Conservation (phyloP, 2,797 vertebrate genomes). For the Sebastes taczanowskii region DNA sequence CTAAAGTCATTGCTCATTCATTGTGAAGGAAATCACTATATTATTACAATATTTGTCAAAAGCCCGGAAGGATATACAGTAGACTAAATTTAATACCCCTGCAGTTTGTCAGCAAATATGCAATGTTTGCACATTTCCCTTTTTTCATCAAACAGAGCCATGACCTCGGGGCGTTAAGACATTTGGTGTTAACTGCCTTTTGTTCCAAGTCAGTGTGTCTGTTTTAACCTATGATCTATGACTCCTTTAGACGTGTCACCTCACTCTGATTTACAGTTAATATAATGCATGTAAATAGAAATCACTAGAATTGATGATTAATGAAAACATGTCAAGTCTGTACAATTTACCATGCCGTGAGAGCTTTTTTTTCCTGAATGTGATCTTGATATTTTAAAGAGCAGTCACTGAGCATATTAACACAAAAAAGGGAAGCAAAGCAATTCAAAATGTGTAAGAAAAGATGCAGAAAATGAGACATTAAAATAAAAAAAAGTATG, state of each 20-base stretch:
- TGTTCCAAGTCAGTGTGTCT: constrained; percentile 39
- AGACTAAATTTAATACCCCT: constrained; percentile 46
- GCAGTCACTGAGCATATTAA: not conserved
- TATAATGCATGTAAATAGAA: not conserved
- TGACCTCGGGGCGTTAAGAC: constrained; percentile 43
- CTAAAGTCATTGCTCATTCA: constrained; percentile 70
- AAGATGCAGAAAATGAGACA: not conserved
- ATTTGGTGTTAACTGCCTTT: constrained; percentile 58
- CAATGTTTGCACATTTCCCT: constrained; percentile 56
- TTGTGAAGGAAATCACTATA: constrained; percentile 44
- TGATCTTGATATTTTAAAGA: not conserved
- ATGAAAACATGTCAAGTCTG: not conserved
- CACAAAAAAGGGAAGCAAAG: not conserved
- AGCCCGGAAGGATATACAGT: constrained; percentile 47
- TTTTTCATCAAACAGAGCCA: constrained; percentile 48
- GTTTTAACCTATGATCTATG: constrained; percentile 31
- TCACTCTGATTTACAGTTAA: not conserved
- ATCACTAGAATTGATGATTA: not conserved
- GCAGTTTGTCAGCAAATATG: constrained; percentile 64
- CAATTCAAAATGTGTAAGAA: not conserved
- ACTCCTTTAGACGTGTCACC: not conserved
- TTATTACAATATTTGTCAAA: constrained; percentile 59
- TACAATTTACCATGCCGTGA: not conserved
- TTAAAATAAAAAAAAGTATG: not conserved
- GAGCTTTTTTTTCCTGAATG: not conserved